Conservation (phyloP, 2,113 vertebrate species). For the Pterophyllum scalare region DNA sequence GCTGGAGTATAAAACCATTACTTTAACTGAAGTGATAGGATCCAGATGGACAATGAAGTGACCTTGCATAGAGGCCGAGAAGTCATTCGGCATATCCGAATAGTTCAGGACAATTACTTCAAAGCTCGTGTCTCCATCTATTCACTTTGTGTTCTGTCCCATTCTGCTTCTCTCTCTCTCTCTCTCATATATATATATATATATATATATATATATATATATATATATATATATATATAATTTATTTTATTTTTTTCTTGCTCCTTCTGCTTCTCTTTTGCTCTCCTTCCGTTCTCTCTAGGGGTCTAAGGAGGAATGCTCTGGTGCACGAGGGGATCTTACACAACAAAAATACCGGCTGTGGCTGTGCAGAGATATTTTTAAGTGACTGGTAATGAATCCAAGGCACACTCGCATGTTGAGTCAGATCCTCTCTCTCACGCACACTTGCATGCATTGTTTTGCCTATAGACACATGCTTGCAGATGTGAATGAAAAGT, state of each 20-base stretch:
- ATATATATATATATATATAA: no score
- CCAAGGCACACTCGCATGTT: constrained; percentile 65
- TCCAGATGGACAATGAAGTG: constrained; percentile 49
- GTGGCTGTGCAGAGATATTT: constrained; percentile 71
- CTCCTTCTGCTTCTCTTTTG: not conserved
- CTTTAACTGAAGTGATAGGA: constrained; percentile 15
- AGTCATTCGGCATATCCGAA: constrained; percentile 17
- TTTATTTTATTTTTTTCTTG: not conserved
- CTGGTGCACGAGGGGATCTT: constrained; percentile 64
- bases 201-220: not conserved
- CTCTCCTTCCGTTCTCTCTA: constrained; percentile 20
- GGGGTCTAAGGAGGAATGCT: constrained; percentile 66
- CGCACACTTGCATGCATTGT: constrained; percentile 48
- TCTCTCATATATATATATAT: not conserved
- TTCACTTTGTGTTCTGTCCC: constrained; percentile 5
- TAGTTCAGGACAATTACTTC: constrained; percentile 1
- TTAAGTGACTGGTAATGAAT: constrained; percentile 78
- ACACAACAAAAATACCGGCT: constrained; percentile 65
- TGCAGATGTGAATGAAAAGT: constrained; percentile 43
- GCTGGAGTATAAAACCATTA: constrained; percentile 11
- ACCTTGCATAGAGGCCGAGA: constrained; percentile 7
- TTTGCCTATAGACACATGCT: constrained; percentile 36
- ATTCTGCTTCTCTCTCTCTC: not conserved
- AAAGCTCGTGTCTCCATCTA: constrained; percentile 17
- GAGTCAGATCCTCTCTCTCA: constrained; percentile 63